Percentiles rank a stretch among this genome's conserved stretches.
Conservation (phyloP, 2,113 vertebrate genomes). For the Pithys albifrons region DNA sequence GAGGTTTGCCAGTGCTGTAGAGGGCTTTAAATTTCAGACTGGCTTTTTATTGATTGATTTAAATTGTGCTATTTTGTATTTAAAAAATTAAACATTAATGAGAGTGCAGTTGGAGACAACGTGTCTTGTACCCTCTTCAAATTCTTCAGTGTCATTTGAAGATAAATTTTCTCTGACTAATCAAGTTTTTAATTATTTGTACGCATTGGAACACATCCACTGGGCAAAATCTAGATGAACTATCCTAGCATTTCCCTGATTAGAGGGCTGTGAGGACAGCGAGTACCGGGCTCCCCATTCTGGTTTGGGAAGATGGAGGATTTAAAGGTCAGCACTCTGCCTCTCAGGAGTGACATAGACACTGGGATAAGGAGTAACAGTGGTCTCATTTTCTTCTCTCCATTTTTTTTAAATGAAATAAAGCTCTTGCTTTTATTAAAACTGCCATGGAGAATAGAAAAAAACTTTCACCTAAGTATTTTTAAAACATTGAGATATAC, state of each 20-base stretch:
- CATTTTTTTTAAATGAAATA: neutral
- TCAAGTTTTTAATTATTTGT: neutral
- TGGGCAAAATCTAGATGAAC: neutral
- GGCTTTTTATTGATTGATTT: neutral
- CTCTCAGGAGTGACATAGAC: too few species aligned
- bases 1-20: neutral
- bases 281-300: rapidly evolving
- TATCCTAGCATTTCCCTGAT: neutral
- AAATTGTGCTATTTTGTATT: neutral
- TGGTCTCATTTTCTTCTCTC: neutral
- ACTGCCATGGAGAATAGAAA: neutral
- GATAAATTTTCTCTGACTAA: neutral
- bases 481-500: neutral
- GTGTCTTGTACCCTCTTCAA: neutral
- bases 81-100: neutral
- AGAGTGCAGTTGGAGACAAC: neutral
- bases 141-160: neutral
- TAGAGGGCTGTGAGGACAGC: neutral
- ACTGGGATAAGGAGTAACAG: neutral
- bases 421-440: neutral
- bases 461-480: neutral
- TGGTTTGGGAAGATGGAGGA: neutral
- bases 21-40: neutral
- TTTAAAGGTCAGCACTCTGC: neutral
- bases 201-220: neutral